Conservation (phyloP, 2,888 invertebrate genomes). For the Phortica magna region DNA sequence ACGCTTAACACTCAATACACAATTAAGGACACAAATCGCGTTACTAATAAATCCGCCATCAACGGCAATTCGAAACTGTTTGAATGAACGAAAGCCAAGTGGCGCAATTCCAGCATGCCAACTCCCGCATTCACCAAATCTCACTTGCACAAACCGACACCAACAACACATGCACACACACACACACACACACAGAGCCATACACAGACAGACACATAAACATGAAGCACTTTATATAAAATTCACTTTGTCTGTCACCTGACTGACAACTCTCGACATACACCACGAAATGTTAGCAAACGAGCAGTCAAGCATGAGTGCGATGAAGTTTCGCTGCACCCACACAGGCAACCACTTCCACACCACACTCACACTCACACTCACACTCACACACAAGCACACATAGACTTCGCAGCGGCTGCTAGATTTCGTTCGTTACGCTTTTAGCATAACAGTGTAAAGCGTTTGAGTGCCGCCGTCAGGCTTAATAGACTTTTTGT, state of each 20-base stretch:
- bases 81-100: not conserved
- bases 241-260: slow-evolving; percentile 64
- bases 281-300: slow-evolving; percentile 23
- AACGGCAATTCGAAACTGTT: not conserved
- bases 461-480: slow-evolving; percentile 12
- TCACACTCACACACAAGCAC: not conserved
- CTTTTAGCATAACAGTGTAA: slow-evolving; percentile 39
- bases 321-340: slow-evolving; percentile 16
- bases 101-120: no score
- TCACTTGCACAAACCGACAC: not conserved
- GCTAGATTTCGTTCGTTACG: slow-evolving; percentile 63
- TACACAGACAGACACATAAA: slow-evolving; percentile 21
- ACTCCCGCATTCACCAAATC: not conserved
- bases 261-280: slow-evolving; percentile 38
- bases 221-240: slow-evolving; percentile 59
- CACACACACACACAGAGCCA: no score
- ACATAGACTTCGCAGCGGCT: slow-evolving; percentile 51
- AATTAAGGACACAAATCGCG: slow-evolving; percentile 67
- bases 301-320: slow-evolving; percentile 24
- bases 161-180: slow-evolving; percentile 45
- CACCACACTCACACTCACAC: not conserved
- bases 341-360: slow-evolving; percentile 5
- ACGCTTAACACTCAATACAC: slow-evolving; percentile 69
- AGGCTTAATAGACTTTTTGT: not conserved
- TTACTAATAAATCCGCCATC: slow-evolving; percentile 34